Conservation (phyloP, 2,113 vertebrate species). For the Siniperca knerii region DNA sequence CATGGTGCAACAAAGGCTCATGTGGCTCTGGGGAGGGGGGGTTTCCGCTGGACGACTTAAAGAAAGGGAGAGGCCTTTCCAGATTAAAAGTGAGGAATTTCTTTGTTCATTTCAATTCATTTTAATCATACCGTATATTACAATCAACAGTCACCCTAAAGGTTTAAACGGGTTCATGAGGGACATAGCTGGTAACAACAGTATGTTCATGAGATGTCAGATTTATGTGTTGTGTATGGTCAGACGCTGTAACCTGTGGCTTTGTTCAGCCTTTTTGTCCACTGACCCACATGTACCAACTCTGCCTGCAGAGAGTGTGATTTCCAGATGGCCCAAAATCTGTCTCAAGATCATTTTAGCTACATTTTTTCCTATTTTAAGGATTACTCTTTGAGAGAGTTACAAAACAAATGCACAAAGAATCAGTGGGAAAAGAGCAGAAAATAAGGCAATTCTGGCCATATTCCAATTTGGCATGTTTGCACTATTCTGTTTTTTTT, state of each 20-base stretch:
- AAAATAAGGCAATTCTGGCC: constrained; percentile 42
- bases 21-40: constrained; percentile 24
- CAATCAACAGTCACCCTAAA: constrained; percentile 5
- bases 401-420: constrained; percentile 8
- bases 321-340: constrained; percentile 55
- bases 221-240: not conserved
- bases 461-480: constrained; percentile 9
- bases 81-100: constrained; percentile 52
- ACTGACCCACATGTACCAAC: constrained; percentile 11
- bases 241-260: constrained; percentile 9
- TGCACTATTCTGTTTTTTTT: constrained; percentile 11
- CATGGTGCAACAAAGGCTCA: constrained; percentile 67
- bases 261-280: constrained; percentile 2
- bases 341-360: constrained; percentile 44
- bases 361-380: constrained; percentile 9
- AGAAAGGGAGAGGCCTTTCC: constrained; percentile 42
- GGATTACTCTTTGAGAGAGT: not conserved
- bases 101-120: constrained; percentile 47
- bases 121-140: constrained; percentile 16
- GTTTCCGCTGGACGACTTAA: constrained; percentile 42
- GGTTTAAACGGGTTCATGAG: not conserved
- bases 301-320: constrained; percentile 31
- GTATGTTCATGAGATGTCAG: not conserved
- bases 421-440: constrained; percentile 2
- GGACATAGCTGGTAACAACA: not conserved